Percentiles rank a stretch among this genome's conserved stretches.
phyloP scores from a whole-genome alignment of 2,113 vertebrate genomes.

The Manacus vitellinus region DNA sequence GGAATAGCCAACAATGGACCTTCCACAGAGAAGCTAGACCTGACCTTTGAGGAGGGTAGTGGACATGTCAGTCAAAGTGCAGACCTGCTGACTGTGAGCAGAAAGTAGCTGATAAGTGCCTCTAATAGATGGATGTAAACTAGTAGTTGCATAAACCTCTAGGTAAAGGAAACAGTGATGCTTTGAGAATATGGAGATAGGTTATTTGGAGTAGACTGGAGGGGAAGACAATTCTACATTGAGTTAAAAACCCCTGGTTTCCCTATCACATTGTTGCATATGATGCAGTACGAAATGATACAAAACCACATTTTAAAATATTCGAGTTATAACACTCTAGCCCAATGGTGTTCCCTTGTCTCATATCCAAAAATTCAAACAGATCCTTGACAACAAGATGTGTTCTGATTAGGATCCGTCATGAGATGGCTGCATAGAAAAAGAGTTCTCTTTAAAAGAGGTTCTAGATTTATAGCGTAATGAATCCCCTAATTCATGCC shows the following conservation, averaged over 20 bases:
- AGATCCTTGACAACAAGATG: not conserved
- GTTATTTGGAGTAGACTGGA: not conserved
- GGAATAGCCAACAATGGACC: not conserved
- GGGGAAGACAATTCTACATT: not conserved
- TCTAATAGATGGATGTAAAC: not conserved
- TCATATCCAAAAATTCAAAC: not conserved
- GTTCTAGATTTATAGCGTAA: not conserved
- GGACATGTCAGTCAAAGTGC: not conserved
- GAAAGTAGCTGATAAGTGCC: not conserved
- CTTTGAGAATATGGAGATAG: not conserved
- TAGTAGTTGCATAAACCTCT: not conserved
- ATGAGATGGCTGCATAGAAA: not conserved
- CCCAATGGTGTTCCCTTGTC: not conserved
- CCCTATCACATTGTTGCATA: not conserved
- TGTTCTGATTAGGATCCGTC: not conserved
- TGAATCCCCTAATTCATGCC: not conserved
- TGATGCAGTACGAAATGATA: not conserved
- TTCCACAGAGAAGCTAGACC: not conserved
- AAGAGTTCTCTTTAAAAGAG: not conserved
- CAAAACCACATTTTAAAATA: not conserved
- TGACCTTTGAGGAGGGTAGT: constrained; percentile 4
- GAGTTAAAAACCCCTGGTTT: not conserved
- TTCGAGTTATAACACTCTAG: not conserved
- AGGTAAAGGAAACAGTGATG: not conserved
- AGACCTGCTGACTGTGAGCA: not conserved